Conservation (phyloP, 1,140 invertebrate genomes). For the Meloidogyne exigua region DNA sequence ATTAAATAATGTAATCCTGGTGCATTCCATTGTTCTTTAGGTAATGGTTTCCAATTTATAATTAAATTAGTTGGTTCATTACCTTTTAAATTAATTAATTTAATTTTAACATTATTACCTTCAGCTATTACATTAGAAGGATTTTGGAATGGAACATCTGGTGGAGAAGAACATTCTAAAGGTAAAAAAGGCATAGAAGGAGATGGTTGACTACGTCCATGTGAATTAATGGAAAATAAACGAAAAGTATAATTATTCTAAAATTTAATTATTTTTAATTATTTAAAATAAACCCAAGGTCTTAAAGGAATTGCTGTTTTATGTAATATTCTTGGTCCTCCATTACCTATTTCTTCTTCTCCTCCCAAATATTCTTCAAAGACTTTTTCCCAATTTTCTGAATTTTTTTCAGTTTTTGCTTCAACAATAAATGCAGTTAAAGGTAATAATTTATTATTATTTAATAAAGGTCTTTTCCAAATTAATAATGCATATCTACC, state of each 20-base stretch:
- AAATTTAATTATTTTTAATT: neutral
- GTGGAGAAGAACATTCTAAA: slow-evolving; percentile 46
- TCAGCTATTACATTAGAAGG: slow-evolving; percentile 87
- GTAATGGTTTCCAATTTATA: slow-evolving; percentile 79
- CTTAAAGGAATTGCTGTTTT: slow-evolving; percentile 56
- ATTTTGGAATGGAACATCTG: slow-evolving; percentile 55
- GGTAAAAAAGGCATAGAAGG: slow-evolving; percentile 70
- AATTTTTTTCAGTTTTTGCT: slow-evolving; percentile 78
- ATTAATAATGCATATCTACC: slow-evolving; percentile 71
- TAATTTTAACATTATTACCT: slow-evolving; percentile 65
- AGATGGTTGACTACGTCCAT: slow-evolving; percentile 81
- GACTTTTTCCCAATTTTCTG: slow-evolving; percentile 77
- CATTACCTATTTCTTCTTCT: neutral
- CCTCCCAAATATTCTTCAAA: slow-evolving; percentile 38
- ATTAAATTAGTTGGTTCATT: slow-evolving; percentile 82
- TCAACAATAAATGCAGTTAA: slow-evolving; percentile 84
- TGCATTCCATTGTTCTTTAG: slow-evolving; percentile 91
- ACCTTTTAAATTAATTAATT: slow-evolving; percentile 62
- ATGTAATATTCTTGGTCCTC: neutral
- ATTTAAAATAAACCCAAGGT: slow-evolving; percentile 51
- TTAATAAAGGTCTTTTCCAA: slow-evolving; percentile 78
- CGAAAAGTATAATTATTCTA: slow-evolving; percentile 93
- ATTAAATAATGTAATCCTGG: slow-evolving; percentile 87
- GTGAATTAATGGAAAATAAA: slow-evolving; percentile 86
- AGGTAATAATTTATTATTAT: slow-evolving; percentile 79